A percentile compares a stretch with the other conserved stretches of the same genome.
phyloP scores from a whole-genome alignment of 1,140 invertebrate genomes.

The Holotrichia oblita region DNA sequence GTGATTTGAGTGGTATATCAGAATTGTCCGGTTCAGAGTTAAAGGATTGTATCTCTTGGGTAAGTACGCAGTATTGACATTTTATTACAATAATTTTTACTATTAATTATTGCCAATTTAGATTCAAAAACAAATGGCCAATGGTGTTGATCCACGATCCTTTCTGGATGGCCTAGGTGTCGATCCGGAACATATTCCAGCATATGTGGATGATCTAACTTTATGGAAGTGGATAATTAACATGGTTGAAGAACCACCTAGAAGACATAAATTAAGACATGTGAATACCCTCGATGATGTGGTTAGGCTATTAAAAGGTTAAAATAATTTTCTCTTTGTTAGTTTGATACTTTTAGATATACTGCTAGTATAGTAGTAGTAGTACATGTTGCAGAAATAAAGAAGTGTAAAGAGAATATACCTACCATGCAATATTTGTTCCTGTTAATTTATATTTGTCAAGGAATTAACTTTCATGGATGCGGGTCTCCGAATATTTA shows the following conservation, averaged over 20 bases:
- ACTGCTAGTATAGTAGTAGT: too few relatives aligned
- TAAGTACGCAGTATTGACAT: slow-evolving; percentile 43
- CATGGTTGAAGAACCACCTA: slow-evolving; percentile 77
- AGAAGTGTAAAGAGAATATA: too few relatives aligned
- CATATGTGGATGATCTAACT: slow-evolving; percentile 74
- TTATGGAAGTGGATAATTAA: slow-evolving; percentile 79
- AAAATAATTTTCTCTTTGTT: not conserved
- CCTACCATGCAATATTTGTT: too few relatives aligned
- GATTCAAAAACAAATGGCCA: slow-evolving; percentile 83
- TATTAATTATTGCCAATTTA: slow-evolving; percentile 46
- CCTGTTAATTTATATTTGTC: too few relatives aligned
- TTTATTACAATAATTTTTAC: not conserved
- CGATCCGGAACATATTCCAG: slow-evolving; percentile 71
- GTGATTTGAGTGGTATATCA: slow-evolving; percentile 72
- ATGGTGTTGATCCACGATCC: slow-evolving; percentile 75
- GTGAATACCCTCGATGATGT: slow-evolving; percentile 84
- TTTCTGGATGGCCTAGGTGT: slow-evolving; percentile 75
- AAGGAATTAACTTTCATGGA: too few relatives aligned
- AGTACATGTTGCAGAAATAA: too few relatives aligned
- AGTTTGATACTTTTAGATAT: not conserved
- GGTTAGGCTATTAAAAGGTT: slow-evolving; percentile 71
- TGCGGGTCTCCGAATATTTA: too few relatives aligned
- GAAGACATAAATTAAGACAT: slow-evolving; percentile 74
- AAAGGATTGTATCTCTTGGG: slow-evolving; percentile 60
- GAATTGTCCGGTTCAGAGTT: slow-evolving; percentile 75